phyloP scores from a whole-genome alignment of 1,140 invertebrate genomes.

The Monochamus saltuarius region DNA sequence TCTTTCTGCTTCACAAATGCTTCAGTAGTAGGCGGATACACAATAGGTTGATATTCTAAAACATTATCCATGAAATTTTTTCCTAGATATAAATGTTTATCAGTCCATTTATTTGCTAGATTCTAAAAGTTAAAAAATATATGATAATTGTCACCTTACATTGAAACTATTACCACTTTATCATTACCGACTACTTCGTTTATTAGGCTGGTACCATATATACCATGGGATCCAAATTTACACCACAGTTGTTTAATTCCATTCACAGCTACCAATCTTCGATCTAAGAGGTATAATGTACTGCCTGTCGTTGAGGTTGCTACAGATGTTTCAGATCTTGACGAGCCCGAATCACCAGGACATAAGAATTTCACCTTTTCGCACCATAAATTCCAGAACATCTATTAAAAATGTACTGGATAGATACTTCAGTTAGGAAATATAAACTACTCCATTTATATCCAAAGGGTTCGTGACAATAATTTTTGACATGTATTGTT shows the following conservation, averaged over 20 bases:
- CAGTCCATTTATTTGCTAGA: slow-evolving; percentile 47
- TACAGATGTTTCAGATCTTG: slow-evolving; percentile 57
- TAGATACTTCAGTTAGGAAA: neutral
- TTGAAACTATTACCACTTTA: slow-evolving; percentile 11
- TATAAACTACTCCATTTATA: slow-evolving; percentile 1
- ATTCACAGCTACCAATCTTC: slow-evolving; percentile 39
- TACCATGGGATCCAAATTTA: slow-evolving; percentile 41
- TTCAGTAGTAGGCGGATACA: slow-evolving; percentile 20
- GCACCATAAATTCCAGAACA: slow-evolving; percentile 61
- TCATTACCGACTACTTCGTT: slow-evolving; percentile 21
- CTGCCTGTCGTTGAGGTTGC: slow-evolving; percentile 54
- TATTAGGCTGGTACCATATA: slow-evolving; percentile 19
- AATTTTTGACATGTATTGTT: too few species aligned
- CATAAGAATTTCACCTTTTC: slow-evolving; percentile 53
- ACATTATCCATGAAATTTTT: slow-evolving; percentile 28
- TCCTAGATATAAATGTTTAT: slow-evolving; percentile 53
- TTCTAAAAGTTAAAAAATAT: slow-evolving; percentile 32
- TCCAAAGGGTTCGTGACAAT: too few species aligned
- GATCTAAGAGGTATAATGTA: slow-evolving; percentile 50
- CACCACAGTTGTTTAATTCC: slow-evolving; percentile 50
- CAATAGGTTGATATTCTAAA: slow-evolving; percentile 16
- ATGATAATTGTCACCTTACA: neutral
- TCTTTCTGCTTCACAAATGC: slow-evolving; percentile 22
- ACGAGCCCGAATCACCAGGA: slow-evolving; percentile 49
- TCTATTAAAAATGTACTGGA: slow-evolving; percentile 41